Conservation (phyloP, 1,140 invertebrate genomes). For the Macrotrachela quadricornifera region DNA sequence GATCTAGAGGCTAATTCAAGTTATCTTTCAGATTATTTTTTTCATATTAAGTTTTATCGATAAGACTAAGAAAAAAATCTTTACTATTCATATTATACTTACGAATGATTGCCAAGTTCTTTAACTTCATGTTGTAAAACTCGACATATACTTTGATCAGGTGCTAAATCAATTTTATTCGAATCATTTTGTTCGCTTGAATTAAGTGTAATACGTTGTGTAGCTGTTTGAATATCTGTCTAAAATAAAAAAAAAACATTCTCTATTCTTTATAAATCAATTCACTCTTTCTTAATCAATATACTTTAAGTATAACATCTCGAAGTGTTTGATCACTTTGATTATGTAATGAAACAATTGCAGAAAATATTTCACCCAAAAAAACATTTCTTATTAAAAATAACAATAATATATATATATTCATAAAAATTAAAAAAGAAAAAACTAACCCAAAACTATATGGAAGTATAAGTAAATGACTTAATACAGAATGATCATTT, state of each 20-base stretch:
- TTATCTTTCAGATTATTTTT: no score
- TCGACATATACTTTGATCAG: constrained; percentile 70
- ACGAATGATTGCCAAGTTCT: constrained; percentile 88
- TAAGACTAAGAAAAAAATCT: no score
- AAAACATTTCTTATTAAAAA: constrained; percentile 60
- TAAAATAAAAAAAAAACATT: constrained; percentile 17
- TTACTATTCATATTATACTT: no score
- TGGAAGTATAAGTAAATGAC: constrained; percentile 68
- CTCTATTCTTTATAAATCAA: no score
- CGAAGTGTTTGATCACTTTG: constrained; percentile 48
- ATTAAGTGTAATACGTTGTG: constrained; percentile 54
- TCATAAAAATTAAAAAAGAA: no score
- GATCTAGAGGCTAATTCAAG: no score
- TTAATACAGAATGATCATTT: constrained; percentile 56
- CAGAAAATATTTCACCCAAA: constrained; percentile 85
- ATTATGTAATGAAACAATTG: constrained; percentile 88
- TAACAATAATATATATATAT: no score
- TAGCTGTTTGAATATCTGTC: constrained; percentile 75
- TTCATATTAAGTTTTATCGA: no score
- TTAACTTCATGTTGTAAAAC: constrained; percentile 94
- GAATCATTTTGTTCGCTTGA: constrained; percentile 24
- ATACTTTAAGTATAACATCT: constrained; percentile 27
- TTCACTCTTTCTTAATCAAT: no score
- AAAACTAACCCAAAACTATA: constrained; percentile 66
- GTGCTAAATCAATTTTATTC: constrained; percentile 41